These are phyloP conservation scores for Nerophis lumbriciformis DNA, from an alignment of 2,113 vertebrate species.

Conservation along the genomic window DNA sequence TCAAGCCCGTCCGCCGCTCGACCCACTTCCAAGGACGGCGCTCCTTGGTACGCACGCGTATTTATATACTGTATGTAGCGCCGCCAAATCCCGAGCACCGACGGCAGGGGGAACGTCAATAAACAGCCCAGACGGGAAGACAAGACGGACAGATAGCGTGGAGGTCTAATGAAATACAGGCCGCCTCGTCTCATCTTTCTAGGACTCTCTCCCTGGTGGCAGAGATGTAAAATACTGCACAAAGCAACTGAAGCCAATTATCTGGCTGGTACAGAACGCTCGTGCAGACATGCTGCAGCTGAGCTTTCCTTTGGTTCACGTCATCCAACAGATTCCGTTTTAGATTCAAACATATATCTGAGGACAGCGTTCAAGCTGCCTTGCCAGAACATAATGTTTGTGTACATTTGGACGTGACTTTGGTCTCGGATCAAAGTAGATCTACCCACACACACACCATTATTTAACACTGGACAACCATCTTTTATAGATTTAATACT, in stretches of 20 bases:
- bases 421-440: too few relatives aligned
- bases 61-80: too few relatives aligned
- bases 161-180: conserved; percentile 33
- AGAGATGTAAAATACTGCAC: conserved; percentile 45
- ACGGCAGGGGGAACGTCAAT: conserved; percentile 58
- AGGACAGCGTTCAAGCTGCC: too few relatives aligned
- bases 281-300: conserved; percentile 15
- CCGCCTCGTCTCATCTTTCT: conserved; percentile 48
- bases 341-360: too few relatives aligned
- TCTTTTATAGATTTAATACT: too few relatives aligned
- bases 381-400: too few relatives aligned
- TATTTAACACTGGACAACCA: too few relatives aligned
- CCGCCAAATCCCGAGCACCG: conserved; percentile 28
- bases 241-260: conserved; percentile 56
- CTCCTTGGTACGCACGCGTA: conserved; percentile 2
- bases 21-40: conserved; percentile 62
- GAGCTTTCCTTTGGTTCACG: not conserved
- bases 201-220: conserved; percentile 45
- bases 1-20: conserved; percentile 48
- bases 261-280: conserved; percentile 28
- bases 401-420: too few relatives aligned
- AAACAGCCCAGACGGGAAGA: conserved; percentile 26
- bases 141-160: conserved; percentile 35
- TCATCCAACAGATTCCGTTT: too few relatives aligned
- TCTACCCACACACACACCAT: too few relatives aligned